A percentile compares a stretch with the other conserved stretches of the same genome.
These are phyloP conservation scores for Theretra japonica DNA, from an alignment of 2,888 invertebrate species.

Conservation along the genomic window DNA sequence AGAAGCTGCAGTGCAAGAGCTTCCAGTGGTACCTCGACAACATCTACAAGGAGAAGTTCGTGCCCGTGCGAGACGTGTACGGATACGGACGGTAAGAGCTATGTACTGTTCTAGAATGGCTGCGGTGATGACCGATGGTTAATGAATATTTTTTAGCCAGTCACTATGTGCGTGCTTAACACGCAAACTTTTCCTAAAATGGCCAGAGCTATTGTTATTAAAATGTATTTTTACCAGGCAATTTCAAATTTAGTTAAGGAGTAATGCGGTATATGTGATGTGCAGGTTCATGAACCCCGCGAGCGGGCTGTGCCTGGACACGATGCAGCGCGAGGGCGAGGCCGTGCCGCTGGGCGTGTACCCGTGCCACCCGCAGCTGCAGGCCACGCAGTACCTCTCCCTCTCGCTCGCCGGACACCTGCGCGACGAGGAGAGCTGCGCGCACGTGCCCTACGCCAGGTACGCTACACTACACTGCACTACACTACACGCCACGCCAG, in stretches of 20 bases:
- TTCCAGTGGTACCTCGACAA: constrained; percentile 97
- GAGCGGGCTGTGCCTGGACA: constrained; percentile 90
- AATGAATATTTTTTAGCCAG: no score
- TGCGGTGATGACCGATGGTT: no score
- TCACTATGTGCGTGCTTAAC: no score
- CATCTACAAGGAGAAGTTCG: constrained; percentile 95
- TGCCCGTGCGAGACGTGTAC: constrained; percentile 92
- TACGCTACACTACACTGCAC: constrained; percentile 48
- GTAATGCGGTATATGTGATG: neutral
- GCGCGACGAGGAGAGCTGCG: constrained; percentile 91
- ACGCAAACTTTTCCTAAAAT: no score
- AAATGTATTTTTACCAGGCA: no score
- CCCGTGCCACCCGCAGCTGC: constrained; percentile 87
- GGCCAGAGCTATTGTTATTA: no score
- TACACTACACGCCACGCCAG: no score
- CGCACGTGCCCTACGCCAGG: constrained; percentile 83
- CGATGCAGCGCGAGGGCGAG: constrained; percentile 88
- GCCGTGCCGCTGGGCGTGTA: constrained; percentile 90
- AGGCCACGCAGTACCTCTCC: constrained; percentile 90
- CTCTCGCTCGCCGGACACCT: constrained; percentile 89
- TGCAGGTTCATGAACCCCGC: constrained; percentile 81
- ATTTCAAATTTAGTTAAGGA: no score
- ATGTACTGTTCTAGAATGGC: neutral
- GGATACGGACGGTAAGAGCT: constrained; percentile 88
- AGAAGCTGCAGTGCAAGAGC: constrained; percentile 92